phyloP scores from a whole-genome alignment of 2,797 vertebrate species.

The Lates japonicus region DNA sequence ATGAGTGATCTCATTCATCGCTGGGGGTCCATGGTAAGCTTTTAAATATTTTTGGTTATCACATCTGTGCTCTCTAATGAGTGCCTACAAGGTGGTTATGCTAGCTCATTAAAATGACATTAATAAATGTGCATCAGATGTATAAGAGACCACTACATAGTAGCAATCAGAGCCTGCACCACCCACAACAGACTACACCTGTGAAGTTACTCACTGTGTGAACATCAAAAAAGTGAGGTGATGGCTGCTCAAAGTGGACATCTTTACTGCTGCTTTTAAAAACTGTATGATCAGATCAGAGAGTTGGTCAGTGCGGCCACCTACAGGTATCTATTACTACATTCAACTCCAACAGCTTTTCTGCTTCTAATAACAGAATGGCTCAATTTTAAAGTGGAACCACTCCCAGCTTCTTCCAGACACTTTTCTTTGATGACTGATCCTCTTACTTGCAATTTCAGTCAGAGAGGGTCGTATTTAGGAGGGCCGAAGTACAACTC shows the following conservation, averaged over 20 bases:
- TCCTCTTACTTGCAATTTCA: neutral
- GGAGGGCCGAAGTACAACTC: neutral
- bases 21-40: neutral
- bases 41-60: conserved; percentile 34
- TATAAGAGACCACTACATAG: conserved; percentile 45
- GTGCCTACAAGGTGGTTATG: neutral
- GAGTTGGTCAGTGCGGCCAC: neutral
- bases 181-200: neutral
- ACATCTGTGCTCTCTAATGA: conserved; percentile 4
- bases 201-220: neutral
- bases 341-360: neutral
- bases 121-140: neutral
- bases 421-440: neutral
- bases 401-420: neutral
- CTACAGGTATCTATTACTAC: neutral
- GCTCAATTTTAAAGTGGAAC: conserved; percentile 10
- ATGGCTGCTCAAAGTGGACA: neutral
- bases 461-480: neutral
- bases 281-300: neutral
- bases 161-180: conserved; percentile 39
- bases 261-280: conserved; percentile 17
- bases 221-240: neutral
- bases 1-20: neutral
- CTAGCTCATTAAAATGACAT: neutral
- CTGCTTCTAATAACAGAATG: neutral